Percentiles rank a stretch among this genome's conserved stretches.
These are phyloP conservation scores for Lasioglossum baleicum DNA, from an alignment of 1,140 invertebrate species.

Conservation along the genomic window DNA sequence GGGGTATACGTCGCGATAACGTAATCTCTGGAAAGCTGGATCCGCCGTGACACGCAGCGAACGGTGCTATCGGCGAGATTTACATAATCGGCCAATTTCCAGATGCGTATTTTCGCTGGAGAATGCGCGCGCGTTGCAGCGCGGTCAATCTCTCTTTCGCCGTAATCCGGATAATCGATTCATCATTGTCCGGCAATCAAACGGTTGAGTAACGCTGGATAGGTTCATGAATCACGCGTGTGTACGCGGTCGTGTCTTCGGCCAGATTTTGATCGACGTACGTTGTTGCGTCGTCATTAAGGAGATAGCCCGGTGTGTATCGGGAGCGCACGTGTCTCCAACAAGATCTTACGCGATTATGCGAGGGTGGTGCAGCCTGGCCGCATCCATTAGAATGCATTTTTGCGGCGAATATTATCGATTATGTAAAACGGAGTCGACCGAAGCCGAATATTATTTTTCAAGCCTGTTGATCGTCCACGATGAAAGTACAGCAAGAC, in stretches of 20 bases:
- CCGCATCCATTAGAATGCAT: too few species aligned
- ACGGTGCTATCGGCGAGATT: slow-evolving; percentile 9
- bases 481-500: neutral
- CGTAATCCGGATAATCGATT: slow-evolving; percentile 40
- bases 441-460: too few species aligned
- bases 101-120: slow-evolving; percentile 9
- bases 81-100: slow-evolving; percentile 35
- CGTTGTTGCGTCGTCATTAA: neutral
- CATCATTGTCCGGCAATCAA: slow-evolving; percentile 28
- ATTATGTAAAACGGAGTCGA: too few species aligned
- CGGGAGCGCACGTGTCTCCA: neutral
- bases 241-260: neutral
- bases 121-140: neutral
- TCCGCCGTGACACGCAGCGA: neutral
- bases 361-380: too few species aligned
- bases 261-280: neutral
- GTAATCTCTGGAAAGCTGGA: slow-evolving; percentile 26
- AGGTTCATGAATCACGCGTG: slow-evolving; percentile 9
- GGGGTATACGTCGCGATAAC: neutral
- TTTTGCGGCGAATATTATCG: too few species aligned
- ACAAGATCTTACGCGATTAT: too few species aligned
- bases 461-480: too few species aligned
- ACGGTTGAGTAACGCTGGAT: slow-evolving; percentile 14
- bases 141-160: slow-evolving; percentile 16
- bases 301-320: neutral